Conservation (phyloP, 2,888 invertebrate species). For the Candidula unifasciata region DNA sequence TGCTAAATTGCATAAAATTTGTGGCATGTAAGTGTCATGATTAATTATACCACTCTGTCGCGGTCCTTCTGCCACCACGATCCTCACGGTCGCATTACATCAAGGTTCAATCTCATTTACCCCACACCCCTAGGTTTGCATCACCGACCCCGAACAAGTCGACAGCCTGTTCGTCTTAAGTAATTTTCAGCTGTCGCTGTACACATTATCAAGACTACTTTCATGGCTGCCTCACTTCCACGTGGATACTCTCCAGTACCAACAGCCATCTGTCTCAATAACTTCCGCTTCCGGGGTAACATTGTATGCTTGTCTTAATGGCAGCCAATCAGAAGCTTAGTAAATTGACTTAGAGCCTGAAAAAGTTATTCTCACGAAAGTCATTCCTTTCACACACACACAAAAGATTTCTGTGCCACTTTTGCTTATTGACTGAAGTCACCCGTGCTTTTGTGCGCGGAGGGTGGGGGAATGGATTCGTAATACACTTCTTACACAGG, state of each 20-base stretch:
- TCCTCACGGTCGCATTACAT: not conserved
- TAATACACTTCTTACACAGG: not conserved
- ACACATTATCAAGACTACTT: not conserved
- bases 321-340: not conserved
- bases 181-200: not conserved
- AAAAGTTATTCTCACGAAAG: not conserved
- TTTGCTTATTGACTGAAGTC: conserved; percentile 4
- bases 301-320: conserved; percentile 9
- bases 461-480: not conserved
- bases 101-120: not conserved
- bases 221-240: not conserved
- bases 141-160: not conserved
- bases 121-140: too few species aligned
- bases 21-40: too few species aligned
- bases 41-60: not conserved
- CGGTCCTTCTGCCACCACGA: not conserved
- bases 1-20: too few species aligned
- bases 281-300: conserved; percentile 13
- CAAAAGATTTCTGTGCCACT: not conserved
- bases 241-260: conserved; percentile 4
- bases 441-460: not conserved
- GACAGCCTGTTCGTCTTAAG: not conserved
- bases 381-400: too few species aligned
- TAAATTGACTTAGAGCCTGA: not conserved
- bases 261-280: conserved; percentile 11